A percentile compares a stretch with the other conserved stretches of the same genome.
These are phyloP conservation scores for Oostethus manadensis DNA, from an alignment of 2,113 vertebrate genomes.

Conservation along the genomic window DNA sequence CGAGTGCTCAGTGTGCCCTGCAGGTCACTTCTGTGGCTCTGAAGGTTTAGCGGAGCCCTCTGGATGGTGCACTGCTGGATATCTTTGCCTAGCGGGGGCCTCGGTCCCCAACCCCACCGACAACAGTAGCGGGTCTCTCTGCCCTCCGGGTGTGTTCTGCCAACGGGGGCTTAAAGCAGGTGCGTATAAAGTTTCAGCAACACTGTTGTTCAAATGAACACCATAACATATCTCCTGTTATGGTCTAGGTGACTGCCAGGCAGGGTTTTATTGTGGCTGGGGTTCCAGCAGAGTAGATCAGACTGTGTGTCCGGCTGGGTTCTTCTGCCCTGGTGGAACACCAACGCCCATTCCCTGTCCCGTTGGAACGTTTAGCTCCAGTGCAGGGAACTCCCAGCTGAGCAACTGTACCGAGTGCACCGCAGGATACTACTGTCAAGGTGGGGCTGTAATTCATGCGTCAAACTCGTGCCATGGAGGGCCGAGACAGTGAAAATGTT, in stretches of 20 bases:
- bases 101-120: conserved; percentile 71
- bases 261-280: conserved; percentile 72
- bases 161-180: conserved; percentile 54
- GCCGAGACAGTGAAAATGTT: too few relatives aligned
- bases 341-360: conserved; percentile 63
- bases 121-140: conserved; percentile 69
- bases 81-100: conserved; percentile 69
- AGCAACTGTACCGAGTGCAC: conserved; percentile 72
- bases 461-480: too few relatives aligned
- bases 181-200: conserved; percentile 10
- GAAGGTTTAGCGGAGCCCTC: conserved; percentile 71
- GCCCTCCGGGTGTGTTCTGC: conserved; percentile 73
- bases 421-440: conserved; percentile 71
- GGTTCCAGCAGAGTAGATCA: conserved; percentile 68
- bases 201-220: not conserved
- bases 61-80: conserved; percentile 70
- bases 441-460: conserved; percentile 45
- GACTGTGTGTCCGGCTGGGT: conserved; percentile 71
- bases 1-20: conserved; percentile 70
- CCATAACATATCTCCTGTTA: not conserved
- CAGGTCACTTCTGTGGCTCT: conserved; percentile 71
- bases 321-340: conserved; percentile 75
- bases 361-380: conserved; percentile 70
- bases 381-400: conserved; percentile 53
- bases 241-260: conserved; percentile 65